Conservation (phyloP, 1,140 invertebrate genomes). For the Sitodiplosis mosellana region DNA sequence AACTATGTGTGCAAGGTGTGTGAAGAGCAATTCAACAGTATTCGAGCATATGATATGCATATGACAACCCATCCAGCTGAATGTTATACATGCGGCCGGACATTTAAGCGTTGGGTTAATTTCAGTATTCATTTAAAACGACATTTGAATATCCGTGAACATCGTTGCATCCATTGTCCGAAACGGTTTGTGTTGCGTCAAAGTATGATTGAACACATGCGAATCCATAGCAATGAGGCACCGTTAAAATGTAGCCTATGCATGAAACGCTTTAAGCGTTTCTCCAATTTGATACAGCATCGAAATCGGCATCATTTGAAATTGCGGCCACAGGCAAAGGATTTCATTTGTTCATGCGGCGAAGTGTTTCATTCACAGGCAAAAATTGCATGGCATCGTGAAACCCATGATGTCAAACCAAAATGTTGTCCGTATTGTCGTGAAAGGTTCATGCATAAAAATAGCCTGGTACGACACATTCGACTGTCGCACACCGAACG, state of each 20-base stretch:
- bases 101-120: constrained; percentile 50
- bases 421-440: constrained; percentile 67
- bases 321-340: constrained; percentile 45
- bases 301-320: constrained; percentile 48
- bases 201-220: constrained; percentile 58
- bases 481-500: constrained; percentile 56
- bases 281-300: constrained; percentile 73
- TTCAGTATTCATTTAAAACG: constrained; percentile 56
- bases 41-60: constrained; percentile 41
- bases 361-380: constrained; percentile 63
- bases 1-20: constrained; percentile 30
- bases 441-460: constrained; percentile 64
- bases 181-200: constrained; percentile 64
- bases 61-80: constrained; percentile 59
- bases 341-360: constrained; percentile 64
- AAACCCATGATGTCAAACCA: constrained; percentile 63
- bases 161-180: constrained; percentile 55
- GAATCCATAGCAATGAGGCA: constrained; percentile 61
- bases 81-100: constrained; percentile 59
- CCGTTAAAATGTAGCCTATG: constrained; percentile 67
- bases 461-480: constrained; percentile 67
- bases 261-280: constrained; percentile 57
- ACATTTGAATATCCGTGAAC: constrained; percentile 45
- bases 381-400: constrained; percentile 67
- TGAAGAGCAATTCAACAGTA: constrained; percentile 27